Evolutionary conservation across 2,113 vertebrate genomes (phyloP), one percentile per base, ranked within the genome.

Genomic region (Oreochromis aureus): DNA sequence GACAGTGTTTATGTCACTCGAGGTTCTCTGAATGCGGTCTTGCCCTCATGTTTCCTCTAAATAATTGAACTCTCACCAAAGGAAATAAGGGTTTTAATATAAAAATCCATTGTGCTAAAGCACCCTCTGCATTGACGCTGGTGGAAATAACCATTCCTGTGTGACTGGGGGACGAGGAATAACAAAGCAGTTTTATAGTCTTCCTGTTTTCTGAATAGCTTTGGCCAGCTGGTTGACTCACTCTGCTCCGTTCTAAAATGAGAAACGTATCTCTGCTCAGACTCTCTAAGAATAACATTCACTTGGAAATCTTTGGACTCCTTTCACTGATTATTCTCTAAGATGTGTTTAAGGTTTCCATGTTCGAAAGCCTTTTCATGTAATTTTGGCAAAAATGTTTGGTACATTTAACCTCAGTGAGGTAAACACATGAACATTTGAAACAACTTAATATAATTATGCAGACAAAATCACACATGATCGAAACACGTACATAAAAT

Each of bases 201-300:
- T 93, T 96, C 92, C 90, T 93, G 94, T 93, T 92, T 90, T 89
- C 30, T 87, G 78, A 87, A 89, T 54, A 87, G 54, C 78, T 86
- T 84, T 53, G 58, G 79, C 81, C 82, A 53, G 61, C 48, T 78
- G 32, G 19, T 18, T 93, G 87, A 91, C 41, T 91, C 90, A 87
- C 36, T 66, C 16, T 66, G 71, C 66, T 48, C 59, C 12, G 34
- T 19, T 30, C 86, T 22, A 84, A 85, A 86, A 87, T 51, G 41
- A 86, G 48, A 88, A 69, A 27, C 3, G 4, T 24, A 69, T 41
- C 69, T 83, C 58, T 63, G 80, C 54, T n/a, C 59, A 32, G 16
- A 56, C 22, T 71, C 79, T 66, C 18, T 83, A 89, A 81, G 86
- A 92, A 87, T 22, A 22, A 34, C 24, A 24, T 53, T 53, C 1